Percentiles rank a stretch among this genome's conserved stretches.
These are phyloP conservation scores for Agriopis marginaria DNA, from an alignment of 2,888 invertebrate genomes.

Conservation along the genomic window DNA sequence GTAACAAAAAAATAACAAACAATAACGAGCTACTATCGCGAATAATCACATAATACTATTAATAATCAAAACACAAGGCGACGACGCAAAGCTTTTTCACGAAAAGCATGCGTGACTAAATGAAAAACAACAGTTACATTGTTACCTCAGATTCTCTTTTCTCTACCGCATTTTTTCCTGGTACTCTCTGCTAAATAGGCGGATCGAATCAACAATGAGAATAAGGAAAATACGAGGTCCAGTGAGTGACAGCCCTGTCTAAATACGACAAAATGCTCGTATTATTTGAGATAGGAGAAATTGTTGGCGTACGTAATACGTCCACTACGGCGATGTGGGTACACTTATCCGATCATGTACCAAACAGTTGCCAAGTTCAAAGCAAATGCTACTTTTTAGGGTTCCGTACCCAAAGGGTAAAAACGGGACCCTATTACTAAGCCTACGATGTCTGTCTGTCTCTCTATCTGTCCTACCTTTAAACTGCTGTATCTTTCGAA, in stretches of 20 bases:
- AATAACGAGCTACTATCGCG: background rate
- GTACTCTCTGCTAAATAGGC: conserved; percentile 13
- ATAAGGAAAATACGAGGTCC: conserved; percentile 20
- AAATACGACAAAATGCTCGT: conserved; percentile 32
- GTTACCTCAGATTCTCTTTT: conserved; percentile 9
- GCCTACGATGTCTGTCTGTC: no score
- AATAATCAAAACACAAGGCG: conserved; percentile 8
- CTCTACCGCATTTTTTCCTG: conserved; percentile 17
- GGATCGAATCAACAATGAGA: conserved; percentile 25
- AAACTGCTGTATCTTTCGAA: no score
- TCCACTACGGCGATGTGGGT: conserved; percentile 9
- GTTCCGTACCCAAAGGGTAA: no score
- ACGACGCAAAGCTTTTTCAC: background rate
- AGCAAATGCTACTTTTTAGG: no score
- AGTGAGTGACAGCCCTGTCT: conserved; percentile 35
- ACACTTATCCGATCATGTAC: background rate
- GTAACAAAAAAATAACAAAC: background rate
- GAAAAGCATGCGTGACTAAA: background rate
- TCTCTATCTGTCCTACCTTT: no score
- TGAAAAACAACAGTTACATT: conserved; percentile 10
- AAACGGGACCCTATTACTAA: no score
- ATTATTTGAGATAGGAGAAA: conserved; percentile 41
- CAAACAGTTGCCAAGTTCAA: background rate
- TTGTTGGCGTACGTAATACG: conserved; percentile 38
- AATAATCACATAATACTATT: background rate